phyloP scores from a whole-genome alignment of 2,888 invertebrate genomes.

The Phengaris alcon region DNA sequence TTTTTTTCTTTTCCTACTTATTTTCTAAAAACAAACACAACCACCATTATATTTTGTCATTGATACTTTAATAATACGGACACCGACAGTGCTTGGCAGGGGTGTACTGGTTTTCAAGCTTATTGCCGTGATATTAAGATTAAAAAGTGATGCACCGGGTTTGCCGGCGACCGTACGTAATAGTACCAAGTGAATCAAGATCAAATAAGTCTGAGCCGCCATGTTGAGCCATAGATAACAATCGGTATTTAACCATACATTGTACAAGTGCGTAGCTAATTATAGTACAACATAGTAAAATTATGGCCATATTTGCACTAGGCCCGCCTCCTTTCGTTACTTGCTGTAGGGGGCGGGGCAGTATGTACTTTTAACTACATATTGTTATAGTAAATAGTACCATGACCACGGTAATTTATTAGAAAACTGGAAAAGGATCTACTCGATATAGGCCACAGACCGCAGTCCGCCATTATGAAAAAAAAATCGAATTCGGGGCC shows the following conservation, averaged over 20 bases:
- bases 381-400: neutral
- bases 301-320: constrained; percentile 31
- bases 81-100: no score
- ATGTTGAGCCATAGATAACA: neutral
- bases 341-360: neutral
- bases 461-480: no score
- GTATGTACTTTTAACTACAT: neutral
- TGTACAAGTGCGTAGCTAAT: constrained; percentile 15
- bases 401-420: neutral
- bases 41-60: no score
- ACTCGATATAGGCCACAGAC: no score
- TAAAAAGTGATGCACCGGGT: no score
- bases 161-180: no score
- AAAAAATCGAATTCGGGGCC: no score
- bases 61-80: no score
- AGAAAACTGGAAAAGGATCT: neutral
- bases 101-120: no score
- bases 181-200: neutral
- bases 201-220: neutral
- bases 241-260: neutral
- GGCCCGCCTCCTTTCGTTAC: constrained; percentile 43
- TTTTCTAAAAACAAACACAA: no score
- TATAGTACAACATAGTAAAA: constrained; percentile 13
- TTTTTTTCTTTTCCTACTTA: no score
- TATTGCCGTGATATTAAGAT: no score